A percentile compares a stretch with the other conserved stretches of the same genome.
phyloP scores from a whole-genome alignment of 2,113 vertebrate genomes.

The Ophthalmotilapia sp. region DNA sequence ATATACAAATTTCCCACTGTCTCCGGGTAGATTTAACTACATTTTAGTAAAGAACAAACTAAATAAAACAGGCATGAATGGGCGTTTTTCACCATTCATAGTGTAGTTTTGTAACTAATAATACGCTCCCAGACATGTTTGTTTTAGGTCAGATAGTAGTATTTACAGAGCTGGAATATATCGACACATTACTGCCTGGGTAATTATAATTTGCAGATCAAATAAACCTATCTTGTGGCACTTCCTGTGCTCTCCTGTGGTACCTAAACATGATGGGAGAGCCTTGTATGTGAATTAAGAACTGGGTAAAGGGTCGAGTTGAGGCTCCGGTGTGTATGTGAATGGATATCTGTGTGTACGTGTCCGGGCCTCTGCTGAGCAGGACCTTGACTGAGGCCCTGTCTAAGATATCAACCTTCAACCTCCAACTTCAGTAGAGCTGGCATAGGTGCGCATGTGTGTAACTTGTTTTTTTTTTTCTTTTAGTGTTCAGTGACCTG shows the following conservation, averaged over 20 bases:
- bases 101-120: not conserved
- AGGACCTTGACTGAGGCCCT: slow-evolving; percentile 15
- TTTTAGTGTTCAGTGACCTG: slow-evolving; percentile 85
- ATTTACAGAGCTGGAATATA: slow-evolving; percentile 48
- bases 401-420: slow-evolving; percentile 24
- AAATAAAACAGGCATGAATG: slow-evolving; percentile 17
- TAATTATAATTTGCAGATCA: slow-evolving; percentile 59
- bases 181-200: slow-evolving; percentile 18
- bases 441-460: slow-evolving; percentile 12
- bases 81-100: slow-evolving; percentile 3
- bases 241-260: slow-evolving; percentile 39
- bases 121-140: slow-evolving; percentile 16
- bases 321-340: not conserved
- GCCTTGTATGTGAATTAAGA: not conserved
- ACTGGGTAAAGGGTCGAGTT: slow-evolving; percentile 33
- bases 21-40: not conserved
- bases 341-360: not conserved
- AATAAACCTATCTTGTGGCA: slow-evolving; percentile 54
- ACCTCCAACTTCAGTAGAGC: not conserved
- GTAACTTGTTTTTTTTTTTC: slow-evolving; percentile 16
- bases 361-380: not conserved
- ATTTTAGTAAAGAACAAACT: not conserved
- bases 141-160: slow-evolving; percentile 19
- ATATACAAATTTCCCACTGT: not conserved
- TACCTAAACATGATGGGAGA: not conserved